These are phyloP conservation scores for Neoscelio sp. DNA, from an alignment of 2,888 invertebrate species.

Conservation along the genomic window DNA sequence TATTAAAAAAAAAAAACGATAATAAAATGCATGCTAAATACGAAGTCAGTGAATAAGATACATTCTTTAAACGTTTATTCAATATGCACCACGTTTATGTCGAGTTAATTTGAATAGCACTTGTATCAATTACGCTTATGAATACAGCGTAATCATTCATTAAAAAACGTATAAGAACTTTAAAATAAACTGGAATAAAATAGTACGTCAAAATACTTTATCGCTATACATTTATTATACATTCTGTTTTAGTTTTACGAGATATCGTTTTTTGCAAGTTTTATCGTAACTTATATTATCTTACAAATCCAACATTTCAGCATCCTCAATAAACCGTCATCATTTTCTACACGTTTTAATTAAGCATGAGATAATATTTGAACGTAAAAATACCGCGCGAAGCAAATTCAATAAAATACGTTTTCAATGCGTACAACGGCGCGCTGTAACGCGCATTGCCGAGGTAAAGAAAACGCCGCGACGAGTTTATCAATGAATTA, in stretches of 20 bases:
- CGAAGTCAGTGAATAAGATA: not conserved
- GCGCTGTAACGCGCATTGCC: not conserved
- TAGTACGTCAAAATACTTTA: no score
- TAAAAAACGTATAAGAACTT: no score
- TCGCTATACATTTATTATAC: no score
- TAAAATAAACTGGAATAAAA: no score
- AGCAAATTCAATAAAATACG: conserved; percentile 21
- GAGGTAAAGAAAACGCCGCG: conserved; percentile 16
- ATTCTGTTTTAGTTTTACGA: no score
- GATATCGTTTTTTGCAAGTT: not conserved
- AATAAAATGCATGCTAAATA: conserved; percentile 1
- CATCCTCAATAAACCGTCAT: conserved; percentile 33
- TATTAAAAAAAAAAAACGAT: not conserved
- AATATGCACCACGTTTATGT: conserved; percentile 4
- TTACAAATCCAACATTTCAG: conserved; percentile 29
- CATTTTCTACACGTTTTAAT: conserved; percentile 55
- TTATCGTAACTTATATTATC: conserved; percentile 25
- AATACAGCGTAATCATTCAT: not conserved
- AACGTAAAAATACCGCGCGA: conserved; percentile 3
- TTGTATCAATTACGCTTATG: conserved; percentile 23
- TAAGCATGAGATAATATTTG: conserved; percentile 37
- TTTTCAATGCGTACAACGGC: conserved; percentile 4
- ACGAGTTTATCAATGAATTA: conserved; percentile 49
- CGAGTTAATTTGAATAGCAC: not conserved
- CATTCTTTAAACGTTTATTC: not conserved